Conservation (phyloP, 2,888 invertebrate species). For the Onchidella celtica region DNA sequence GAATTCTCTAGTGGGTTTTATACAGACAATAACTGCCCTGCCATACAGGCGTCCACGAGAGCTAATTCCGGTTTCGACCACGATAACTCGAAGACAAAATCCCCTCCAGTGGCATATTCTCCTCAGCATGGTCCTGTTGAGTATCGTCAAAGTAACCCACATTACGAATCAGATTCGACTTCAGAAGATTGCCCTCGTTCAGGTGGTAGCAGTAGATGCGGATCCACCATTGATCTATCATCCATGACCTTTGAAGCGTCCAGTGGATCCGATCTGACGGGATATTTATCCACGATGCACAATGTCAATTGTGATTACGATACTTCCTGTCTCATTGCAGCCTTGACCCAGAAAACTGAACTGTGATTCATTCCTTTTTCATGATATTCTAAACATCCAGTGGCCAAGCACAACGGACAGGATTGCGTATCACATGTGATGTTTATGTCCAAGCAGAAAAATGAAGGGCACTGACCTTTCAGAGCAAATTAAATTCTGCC, state of each 20-base stretch:
- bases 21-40: neutral
- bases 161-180: slow-evolving; percentile 36
- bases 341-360: slow-evolving; percentile 12
- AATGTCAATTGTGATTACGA: neutral
- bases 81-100: neutral
- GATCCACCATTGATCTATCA: slow-evolving; percentile 29
- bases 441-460: too few relatives aligned
- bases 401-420: neutral
- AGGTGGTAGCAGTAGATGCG: slow-evolving; percentile 13
- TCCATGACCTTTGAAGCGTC: neutral
- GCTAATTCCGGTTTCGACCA: neutral
- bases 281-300: neutral
- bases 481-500: too few relatives aligned
- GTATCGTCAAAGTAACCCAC: neutral
- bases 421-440: too few relatives aligned
- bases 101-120: too few relatives aligned
- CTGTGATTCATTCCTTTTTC: too few relatives aligned
- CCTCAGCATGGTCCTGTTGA: neutral
- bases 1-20: neutral
- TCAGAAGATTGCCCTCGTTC: slow-evolving; percentile 37
- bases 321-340: slow-evolving; percentile 24
- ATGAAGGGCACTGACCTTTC: too few relatives aligned
- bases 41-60: neutral
- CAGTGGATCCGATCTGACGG: neutral
- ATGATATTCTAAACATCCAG: too few relatives aligned